Evolutionary conservation across 2,113 vertebrate genomes (phyloP), one percentile per base, ranked within the genome.

Genomic region (Phrynocephalus versicolor): DNA sequence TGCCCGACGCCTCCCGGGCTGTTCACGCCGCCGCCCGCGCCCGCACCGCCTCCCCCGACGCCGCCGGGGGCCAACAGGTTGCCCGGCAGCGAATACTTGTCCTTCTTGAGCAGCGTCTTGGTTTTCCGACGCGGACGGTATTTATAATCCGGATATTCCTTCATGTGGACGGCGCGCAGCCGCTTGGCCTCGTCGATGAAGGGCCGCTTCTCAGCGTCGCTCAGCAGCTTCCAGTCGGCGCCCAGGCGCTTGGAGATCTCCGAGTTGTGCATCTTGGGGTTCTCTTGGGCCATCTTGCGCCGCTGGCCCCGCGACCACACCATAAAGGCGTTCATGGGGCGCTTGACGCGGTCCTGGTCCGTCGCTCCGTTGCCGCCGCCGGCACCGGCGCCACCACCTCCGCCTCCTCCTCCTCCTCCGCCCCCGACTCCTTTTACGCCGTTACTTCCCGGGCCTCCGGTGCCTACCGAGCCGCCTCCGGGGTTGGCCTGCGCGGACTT

Each of bases 121-220:
- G 99, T 99, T 97, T 99, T 99, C 93, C 99, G 97, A 87, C 98
- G 97, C 86, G 99, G 99, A 95, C 99, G 97, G 96, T 99, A 99
- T 97, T 99, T 99, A 94, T 99, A 99, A 98, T 99, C 98, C 97
- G 98, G 98, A 82, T 99, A 98, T 92, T 99, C 99, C 96, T 99
- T 99, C 98, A 99, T 99, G 96, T 99, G 99, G 95, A 99, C 97
- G 0, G 98, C 99, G 84, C 99, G 96, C 87, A 99, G 96, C 14
- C 98, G 95, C 94, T 99, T 99, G 93, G 99, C 98, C 94, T 99
- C 99, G 93, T 99, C 99, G 91, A 99, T 99, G 96, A 99, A 99
- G 27, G 99, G 98, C 82, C 99, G 96, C 95, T 99, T 99, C 91
- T 99, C 99, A 0, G 98, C 97, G 92, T 99, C 98, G 57, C 97